Base-by-base conservation (phyloP, 1,140 invertebrate genomes). In the Trichogramma pretiosum region DNA sequence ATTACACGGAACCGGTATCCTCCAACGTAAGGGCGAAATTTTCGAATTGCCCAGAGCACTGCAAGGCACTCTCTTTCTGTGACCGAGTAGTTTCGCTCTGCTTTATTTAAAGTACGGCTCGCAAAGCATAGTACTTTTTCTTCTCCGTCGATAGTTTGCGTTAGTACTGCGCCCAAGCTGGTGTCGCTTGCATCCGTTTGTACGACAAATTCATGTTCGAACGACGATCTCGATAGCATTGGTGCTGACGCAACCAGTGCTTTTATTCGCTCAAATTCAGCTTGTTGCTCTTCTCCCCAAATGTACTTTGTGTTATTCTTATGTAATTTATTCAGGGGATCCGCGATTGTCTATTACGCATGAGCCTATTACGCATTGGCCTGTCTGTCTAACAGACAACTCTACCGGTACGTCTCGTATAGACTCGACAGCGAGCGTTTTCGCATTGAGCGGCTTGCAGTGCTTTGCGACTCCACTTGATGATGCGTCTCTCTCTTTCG, bases 11-110 rank as follows among this genome's bases (percentile, higher is more conserved):
- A 75, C 17, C 26, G 26, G 26, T 28, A 28, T 8, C 64, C 64
- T 44, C 67, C 61, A 3, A 77, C 37, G 57, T 68, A 78, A 19
- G 52, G 50, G n/a, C 59, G 33, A 46, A 71, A 70, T 37, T 71
- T 62, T 58, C 53, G 50, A 17, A 58, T 8, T 59, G 56, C n/a
- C 38, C n/a, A n/a, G n/a, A n/a, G n/a, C n/a, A n/a, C n/a, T n/a
- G n/a, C n/a, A n/a, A n/a, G n/a, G n/a, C n/a, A 40, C 3, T 26
- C 13, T 14, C 14, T 3, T 3, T 30, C 39, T 0, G 24, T 41
- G 3, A 13, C 19, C 16, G 14, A 18, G 13, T 41, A 30, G 13
- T 30, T 41, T 26, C 16, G 9, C 18, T 14, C 23, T 5, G 33
- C 33, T 5, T 26, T 14, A 3, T 13, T 26, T 3, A 40, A 4